phyloP scores from a whole-genome alignment of 1,140 invertebrate genomes.

The Brachionus manjavacas region DNA sequence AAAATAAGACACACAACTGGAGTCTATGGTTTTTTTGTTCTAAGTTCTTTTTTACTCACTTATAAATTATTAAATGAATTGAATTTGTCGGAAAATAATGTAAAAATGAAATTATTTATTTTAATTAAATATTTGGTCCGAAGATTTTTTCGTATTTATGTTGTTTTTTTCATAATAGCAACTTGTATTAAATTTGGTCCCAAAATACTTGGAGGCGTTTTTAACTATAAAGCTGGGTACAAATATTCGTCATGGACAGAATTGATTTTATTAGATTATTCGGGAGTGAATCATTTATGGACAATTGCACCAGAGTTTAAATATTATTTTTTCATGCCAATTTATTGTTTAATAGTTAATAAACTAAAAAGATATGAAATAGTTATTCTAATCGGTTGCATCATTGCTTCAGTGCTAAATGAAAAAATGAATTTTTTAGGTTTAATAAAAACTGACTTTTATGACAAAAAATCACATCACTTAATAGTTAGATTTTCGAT shows the following conservation, averaged over 20 bases:
- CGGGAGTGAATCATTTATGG: conserved; percentile 27
- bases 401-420: not conserved
- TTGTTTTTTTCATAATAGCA: not conserved
- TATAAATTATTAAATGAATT: conserved; percentile 28
- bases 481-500: not conserved
- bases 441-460: not conserved
- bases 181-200: not conserved
- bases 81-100: not conserved
- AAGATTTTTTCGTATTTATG: conserved; percentile 34
- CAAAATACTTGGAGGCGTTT: not conserved
- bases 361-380: not conserved
- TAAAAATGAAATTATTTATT: not conserved
- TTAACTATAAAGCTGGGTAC: not conserved
- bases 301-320: conserved; percentile 34
- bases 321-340: conserved; percentile 37
- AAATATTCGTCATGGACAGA: not conserved
- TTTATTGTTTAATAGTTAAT: not conserved
- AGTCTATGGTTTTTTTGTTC: conserved; percentile 24
- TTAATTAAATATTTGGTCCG: not conserved
- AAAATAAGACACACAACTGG: not conserved
- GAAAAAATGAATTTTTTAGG: conserved; percentile 12
- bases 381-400: not conserved
- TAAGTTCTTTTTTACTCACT: conserved; percentile 16
- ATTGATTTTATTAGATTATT: not conserved
- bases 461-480: not conserved